These are phyloP conservation scores for Drusus annulatus DNA, from an alignment of 1,140 invertebrate genomes.

Conservation along the genomic window DNA sequence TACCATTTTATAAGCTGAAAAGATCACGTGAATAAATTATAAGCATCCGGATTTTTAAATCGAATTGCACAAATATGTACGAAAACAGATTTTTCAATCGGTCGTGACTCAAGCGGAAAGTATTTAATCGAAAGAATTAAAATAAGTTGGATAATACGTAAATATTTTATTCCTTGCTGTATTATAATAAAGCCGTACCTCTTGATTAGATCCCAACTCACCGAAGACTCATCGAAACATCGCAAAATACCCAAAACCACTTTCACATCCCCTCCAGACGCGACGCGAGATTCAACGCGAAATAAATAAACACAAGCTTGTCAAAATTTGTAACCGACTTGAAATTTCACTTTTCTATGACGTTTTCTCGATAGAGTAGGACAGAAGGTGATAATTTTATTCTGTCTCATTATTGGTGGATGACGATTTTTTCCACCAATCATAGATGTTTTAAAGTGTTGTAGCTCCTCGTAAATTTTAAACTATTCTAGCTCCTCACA, in stretches of 20 bases:
- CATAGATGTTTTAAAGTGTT: too few relatives aligned
- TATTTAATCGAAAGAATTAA: background rate
- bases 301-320: slow-evolving; percentile 14
- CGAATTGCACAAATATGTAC: background rate
- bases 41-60: background rate
- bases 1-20: slow-evolving; percentile 46
- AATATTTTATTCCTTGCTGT: background rate
- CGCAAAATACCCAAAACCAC: background rate
- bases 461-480: too few relatives aligned
- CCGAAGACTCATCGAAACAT: slow-evolving; percentile 4
- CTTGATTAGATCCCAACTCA: background rate
- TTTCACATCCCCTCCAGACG: slow-evolving; percentile 6
- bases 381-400: too few relatives aligned
- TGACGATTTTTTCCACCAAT: too few relatives aligned
- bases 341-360: slow-evolving; percentile 16
- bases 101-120: background rate
- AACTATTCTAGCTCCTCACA: too few relatives aligned
- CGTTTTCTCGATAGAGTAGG: background rate
- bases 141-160: background rate
- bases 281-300: background rate
- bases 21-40: background rate
- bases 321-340: slow-evolving; percentile 1
- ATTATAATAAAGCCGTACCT: background rate
- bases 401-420: too few relatives aligned
- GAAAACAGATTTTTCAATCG: too few relatives aligned